phyloP scores from a whole-genome alignment of 2,888 invertebrate genomes.

The Nasonia oneida region DNA sequence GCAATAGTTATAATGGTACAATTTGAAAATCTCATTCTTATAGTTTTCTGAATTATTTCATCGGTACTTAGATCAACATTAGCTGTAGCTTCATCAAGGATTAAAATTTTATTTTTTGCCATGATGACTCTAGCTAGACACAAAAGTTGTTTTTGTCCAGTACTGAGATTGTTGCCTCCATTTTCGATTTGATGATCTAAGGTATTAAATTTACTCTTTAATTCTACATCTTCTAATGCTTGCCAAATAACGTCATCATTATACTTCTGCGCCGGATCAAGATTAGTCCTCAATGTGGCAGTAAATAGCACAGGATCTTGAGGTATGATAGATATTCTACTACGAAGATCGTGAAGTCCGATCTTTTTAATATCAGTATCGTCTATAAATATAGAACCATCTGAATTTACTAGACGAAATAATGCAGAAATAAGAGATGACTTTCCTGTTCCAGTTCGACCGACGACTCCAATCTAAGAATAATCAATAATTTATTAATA shows the following conservation, averaged over 20 bases:
- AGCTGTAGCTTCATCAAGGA: constrained; percentile 95
- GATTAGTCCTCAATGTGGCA: constrained; percentile 89
- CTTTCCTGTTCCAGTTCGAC: constrained; percentile 93
- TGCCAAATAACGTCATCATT: constrained; percentile 88
- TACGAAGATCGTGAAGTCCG: constrained; percentile 88
- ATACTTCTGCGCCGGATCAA: constrained; percentile 89
- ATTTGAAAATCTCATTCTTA: constrained; percentile 81
- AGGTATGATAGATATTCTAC: constrained; percentile 93
- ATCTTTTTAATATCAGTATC: constrained; percentile 85
- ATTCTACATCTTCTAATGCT: constrained; percentile 87
- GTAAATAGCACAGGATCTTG: constrained; percentile 94
- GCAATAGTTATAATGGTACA: constrained; percentile 83
- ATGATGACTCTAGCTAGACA: constrained; percentile 94
- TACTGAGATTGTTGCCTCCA: constrained; percentile 91
- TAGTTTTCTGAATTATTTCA: constrained; percentile 90
- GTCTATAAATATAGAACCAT: constrained; percentile 89
- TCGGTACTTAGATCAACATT: constrained; percentile 96
- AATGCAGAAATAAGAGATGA: constrained; percentile 90
- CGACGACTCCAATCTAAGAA: constrained; percentile 88
- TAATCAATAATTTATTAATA: not conserved
- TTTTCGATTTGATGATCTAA: constrained; percentile 88
- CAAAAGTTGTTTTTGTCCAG: constrained; percentile 93
- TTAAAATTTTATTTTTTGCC: constrained; percentile 89
- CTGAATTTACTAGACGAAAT: constrained; percentile 87
- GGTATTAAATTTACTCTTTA: constrained; percentile 84